Evolutionary conservation across 2,888 invertebrate species (phyloP), one percentile per base, ranked within the genome.

Genomic region (Caenorhabditis imperialis): DNA sequence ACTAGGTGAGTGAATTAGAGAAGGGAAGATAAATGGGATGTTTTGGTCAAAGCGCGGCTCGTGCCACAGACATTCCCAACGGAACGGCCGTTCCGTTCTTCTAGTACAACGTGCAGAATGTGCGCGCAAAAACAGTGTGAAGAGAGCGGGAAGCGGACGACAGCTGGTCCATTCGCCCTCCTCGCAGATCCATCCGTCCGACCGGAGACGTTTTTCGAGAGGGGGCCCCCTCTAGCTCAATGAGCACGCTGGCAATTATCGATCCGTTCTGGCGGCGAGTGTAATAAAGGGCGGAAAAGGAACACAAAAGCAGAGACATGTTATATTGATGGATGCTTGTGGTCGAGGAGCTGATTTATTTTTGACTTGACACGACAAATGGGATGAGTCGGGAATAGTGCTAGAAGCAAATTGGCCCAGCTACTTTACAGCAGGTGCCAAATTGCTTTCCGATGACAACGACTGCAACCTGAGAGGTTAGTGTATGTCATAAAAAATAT

Each of bases 161-260:
- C 67, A 67, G 67, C 67, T 67, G 67, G 67, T 42, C 57, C 44
- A 47, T 25, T 37, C 42, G 42, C 30, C 3, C 20, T 33, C 12
- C 47, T 33, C 57, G 10, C 30, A 30, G 67, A 67, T 67, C 67
- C 67, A 48, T 44, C 51, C 44, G 51, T 30, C 67, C 33, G 44
- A 35, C 40, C 57, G 55, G 57, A 67, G 67, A 57, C 67, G 67
- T 67, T 67, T 67, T 67, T 67, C 67, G 67, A 58, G 67, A 57
- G 67, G 35, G 35, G 18, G 40, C 47, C 48, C 45, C 16, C 20
- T 35, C 38, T 42, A n/a, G 61, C 50, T 67, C 57, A 57, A 30
- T 57, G 67, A 57, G 57, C 67, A 50, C 35, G 48, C 50, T 57
- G 30, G 67, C 67, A 67, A 67, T 67, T 67, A 67, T 67, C 67